Base-by-base conservation (phyloP, 2,888 invertebrate genomes). In the Leistus spinibarbis region DNA sequence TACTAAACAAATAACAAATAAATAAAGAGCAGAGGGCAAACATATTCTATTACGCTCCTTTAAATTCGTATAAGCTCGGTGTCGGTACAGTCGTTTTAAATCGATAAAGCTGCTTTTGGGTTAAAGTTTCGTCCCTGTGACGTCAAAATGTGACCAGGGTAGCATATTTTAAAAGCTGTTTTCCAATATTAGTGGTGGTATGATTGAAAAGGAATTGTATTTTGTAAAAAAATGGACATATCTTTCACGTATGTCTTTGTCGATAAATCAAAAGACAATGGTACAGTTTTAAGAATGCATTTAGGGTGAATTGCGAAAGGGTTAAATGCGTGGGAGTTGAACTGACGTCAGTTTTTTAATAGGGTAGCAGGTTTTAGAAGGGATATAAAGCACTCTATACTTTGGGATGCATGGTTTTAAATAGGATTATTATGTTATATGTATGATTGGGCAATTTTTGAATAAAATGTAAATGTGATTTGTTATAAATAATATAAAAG, bases 321-420 rank as follows among this genome's bases (percentile, higher is more conserved):
- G 73, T 73, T 70, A 78, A 87, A 84, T 87, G 87, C 87, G 88
- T 88, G 87, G 88, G 87, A 87, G 88, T 88, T 86, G 86, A 84
- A 85, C 77, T 79, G 78, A 80, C 79, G 79, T 79, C 78, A 79
- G 78, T 77, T 68, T 60, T 76, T 76, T 76, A 78, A 63, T 77
- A 79, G 80, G 79, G 72, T 54, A 78, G 68, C 79, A 80, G 70
- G 76, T 77, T 64, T 60, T 56, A 54, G 7, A 69, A 76, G 75
- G 76, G 77, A 77, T 24, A 0, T 16, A 57, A 5, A 57, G 16
- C 13, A 10, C 22, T 17, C 19, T 60, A 19, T 17, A 60, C 13
- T 10, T 40, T 20, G 60, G 3, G 19, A 60, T 60, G 60, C 60
- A 60, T 22, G 4, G 1, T 3, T 60, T 13, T 40, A 40, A 40